phyloP scores from a whole-genome alignment of 1,140 invertebrate species.

The Heliconius hermathena region DNA sequence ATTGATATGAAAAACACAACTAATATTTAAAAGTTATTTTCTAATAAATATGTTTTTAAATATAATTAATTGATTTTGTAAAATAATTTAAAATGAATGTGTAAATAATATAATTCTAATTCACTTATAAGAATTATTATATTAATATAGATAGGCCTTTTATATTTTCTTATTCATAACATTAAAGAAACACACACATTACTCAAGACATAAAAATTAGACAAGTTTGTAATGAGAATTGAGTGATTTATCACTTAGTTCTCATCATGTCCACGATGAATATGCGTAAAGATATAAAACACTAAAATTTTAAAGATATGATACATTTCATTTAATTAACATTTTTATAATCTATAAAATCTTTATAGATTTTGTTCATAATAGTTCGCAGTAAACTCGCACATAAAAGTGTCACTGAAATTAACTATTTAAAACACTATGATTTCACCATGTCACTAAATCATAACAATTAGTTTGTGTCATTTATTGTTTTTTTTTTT shows the following conservation, averaged over 20 bases:
- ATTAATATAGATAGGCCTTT: background rate
- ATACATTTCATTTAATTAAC: conserved; percentile 8
- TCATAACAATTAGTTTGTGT: conserved; percentile 22
- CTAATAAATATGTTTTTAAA: background rate
- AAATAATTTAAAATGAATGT: background rate
- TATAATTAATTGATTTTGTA: background rate
- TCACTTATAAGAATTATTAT: background rate
- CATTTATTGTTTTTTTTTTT: conserved; percentile 11
- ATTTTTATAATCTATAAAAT: conserved; percentile 1
- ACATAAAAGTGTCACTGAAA: conserved; percentile 5
- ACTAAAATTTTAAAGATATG: conserved; percentile 5
- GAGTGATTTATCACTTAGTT: background rate
- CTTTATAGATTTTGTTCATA: background rate
- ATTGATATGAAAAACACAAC: background rate
- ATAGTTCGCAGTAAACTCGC: background rate
- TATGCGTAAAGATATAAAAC: background rate
- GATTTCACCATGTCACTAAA: conserved; percentile 7
- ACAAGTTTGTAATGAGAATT: background rate
- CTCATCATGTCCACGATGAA: background rate
- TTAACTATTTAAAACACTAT: background rate
- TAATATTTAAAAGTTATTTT: background rate
- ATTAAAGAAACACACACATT: conserved; percentile 3
- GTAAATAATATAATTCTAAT: background rate
- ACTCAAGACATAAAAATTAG: background rate
- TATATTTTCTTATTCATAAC: background rate